Evolutionary conservation across 2,113 vertebrate genomes (phyloP).

Genomic region (Orthonyx spaldingii): DNA sequence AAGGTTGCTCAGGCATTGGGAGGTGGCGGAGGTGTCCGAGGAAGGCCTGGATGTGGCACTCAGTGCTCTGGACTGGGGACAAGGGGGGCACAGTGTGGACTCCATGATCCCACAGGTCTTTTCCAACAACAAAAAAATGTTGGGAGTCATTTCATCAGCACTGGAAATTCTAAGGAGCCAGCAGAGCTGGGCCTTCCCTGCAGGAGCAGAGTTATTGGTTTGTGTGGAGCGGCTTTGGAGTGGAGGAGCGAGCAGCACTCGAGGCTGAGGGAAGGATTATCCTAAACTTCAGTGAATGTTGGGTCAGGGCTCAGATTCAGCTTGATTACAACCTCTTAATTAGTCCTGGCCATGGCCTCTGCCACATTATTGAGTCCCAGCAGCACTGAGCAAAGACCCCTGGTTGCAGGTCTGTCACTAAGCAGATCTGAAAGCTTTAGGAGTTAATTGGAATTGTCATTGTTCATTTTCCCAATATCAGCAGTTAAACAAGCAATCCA

Average conservation of each 20-base stretch:
- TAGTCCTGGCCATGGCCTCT: not conserved
- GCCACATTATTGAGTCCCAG: not conserved
- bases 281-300: not conserved
- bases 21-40: not conserved
- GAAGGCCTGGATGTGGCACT: fast-evolving
- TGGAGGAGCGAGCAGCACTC: fast-evolving
- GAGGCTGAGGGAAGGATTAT: not conserved
- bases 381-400: not conserved
- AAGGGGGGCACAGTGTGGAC: not conserved
- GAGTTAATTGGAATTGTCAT: not conserved
- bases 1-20: fast-evolving
- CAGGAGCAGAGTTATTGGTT: not conserved
- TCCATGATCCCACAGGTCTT: fast-evolving
- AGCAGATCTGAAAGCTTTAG: not conserved
- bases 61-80: not conserved
- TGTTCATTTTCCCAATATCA: not conserved
- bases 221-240: not conserved
- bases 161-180: not conserved
- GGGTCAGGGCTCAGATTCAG: not conserved
- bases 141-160: not conserved
- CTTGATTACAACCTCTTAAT: not conserved
- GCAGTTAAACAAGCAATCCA: not conserved
- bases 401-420: not conserved
- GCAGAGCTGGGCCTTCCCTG: not conserved
- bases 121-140: not conserved